Evolutionary conservation across 2,797 vertebrate genomes (phyloP), one percentile per base, ranked within the genome.

Genomic region (Channallabes apus): DNA sequence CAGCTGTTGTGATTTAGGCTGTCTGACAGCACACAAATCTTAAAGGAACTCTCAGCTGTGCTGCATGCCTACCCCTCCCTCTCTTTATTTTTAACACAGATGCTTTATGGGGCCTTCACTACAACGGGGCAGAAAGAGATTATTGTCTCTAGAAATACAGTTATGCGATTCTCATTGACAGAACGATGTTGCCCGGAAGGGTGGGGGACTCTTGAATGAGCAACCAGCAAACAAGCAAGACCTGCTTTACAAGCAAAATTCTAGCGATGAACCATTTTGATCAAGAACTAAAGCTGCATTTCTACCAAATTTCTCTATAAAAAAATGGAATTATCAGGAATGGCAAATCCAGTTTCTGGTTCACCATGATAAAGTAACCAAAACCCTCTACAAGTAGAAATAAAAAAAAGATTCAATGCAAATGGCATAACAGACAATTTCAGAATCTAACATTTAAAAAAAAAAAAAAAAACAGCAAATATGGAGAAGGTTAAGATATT

Each of bases 1-100:
- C 96, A 97, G 96, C 96, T 98, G 96, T 95, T 95, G 93, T 86
- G 94, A 94, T 96, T 95, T 94, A 94, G 91, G 89, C 65, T 81
- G 93, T 91, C 94, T 94, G 95, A 93, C 93, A 94, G 92, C 94
- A 93, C 90, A 93, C 8, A 89, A 91, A 95, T 94, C 94, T 93
- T 89, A 81, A 91, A 92, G 91, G 89, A 91, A 94, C 94, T 91
- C 93, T 94, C 96, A 97, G 95, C 96, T 97, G 96, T 94, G 94
- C 89, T 72, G 90, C 93, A 94, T 95, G 91, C 94, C 93, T 93
- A 90, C 90, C 88, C 85, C 90, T 92, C 92, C 92, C 90, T 90
- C 87, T 84, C 90, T 92, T 93, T 96, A 94, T 96, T 97, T 97
- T 96, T 95, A 96, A 93, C 94, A 68, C 84, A 88, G 85, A 87